These are phyloP conservation scores for Lasioglossum malachurum DNA, from an alignment of 2,888 invertebrate species.

Conservation along the genomic window DNA sequence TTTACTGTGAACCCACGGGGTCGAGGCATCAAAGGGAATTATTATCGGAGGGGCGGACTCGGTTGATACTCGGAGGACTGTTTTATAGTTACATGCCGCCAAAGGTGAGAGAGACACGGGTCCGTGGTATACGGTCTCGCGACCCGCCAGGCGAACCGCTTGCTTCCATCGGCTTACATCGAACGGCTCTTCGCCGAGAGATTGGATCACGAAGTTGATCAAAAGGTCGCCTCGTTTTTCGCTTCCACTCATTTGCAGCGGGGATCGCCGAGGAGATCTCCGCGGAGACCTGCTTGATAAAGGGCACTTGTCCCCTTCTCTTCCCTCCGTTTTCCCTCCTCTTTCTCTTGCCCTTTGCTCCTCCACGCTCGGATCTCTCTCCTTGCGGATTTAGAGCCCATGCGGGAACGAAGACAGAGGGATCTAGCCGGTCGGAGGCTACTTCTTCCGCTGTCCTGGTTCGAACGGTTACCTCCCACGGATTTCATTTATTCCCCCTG, in stretches of 20 bases:
- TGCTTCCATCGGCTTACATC: slow-evolving; percentile 48
- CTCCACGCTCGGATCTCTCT: neutral
- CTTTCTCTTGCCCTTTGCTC: neutral
- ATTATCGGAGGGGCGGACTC: slow-evolving; percentile 32
- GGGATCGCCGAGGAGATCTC: slow-evolving; percentile 30
- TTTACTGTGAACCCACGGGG: neutral
- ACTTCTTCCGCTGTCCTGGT: slow-evolving; percentile 11
- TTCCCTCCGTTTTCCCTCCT: neutral
- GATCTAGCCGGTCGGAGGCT: neutral
- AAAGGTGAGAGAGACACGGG: slow-evolving; percentile 25
- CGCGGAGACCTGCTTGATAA: slow-evolving; percentile 26
- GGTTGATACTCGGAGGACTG: slow-evolving; percentile 48
- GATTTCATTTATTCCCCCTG: slow-evolving; percentile 10
- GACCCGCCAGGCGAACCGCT: slow-evolving; percentile 19
- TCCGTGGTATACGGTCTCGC: neutral
- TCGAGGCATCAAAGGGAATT: slow-evolving; percentile 48
- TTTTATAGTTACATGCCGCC: slow-evolving; percentile 51
- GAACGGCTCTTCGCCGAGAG: slow-evolving; percentile 53
- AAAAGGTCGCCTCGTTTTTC: slow-evolving; percentile 54
- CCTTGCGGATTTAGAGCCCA: neutral
- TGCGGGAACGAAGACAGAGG: slow-evolving; percentile 1
- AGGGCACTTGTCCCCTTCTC: slow-evolving; percentile 29
- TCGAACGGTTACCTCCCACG: neutral
- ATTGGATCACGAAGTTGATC: slow-evolving; percentile 61
- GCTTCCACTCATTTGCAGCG: slow-evolving; percentile 48